Evolutionary conservation across 2,888 invertebrate species (phyloP), one percentile per base, ranked within the genome.

Genomic region (Brachycybe producta): DNA sequence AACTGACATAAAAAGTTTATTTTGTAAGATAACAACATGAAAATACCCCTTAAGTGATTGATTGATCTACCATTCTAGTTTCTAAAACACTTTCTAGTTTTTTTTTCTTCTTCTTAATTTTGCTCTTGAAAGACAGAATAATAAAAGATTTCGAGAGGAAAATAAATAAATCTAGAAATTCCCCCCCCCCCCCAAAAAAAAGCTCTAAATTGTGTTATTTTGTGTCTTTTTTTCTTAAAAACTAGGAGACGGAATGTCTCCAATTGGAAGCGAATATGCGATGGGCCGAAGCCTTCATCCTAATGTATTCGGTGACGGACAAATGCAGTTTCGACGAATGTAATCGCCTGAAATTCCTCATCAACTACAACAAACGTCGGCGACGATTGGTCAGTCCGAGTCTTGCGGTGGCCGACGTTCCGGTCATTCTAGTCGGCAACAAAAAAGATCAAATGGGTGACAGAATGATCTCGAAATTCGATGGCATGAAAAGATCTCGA

Each of bases 321-420:
- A 83, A 85, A 66, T 85, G 86, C 63, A 86, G 85, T 51, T 87
- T 87, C 65, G 84, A 85, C 65, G 84, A 85, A 64, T 84, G 83
- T 67, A 82, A 82, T 62, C 76, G 84, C 1, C 73, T 85, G 49
- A 84, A 84, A 67, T 85, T 84, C 65, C 75, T 83, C 51, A 83
- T 84, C 57, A 83, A 82, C 65, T 83, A 83, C 67, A 82, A 82
- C 65, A 83, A 82, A 64, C 67, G 80, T 40, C 70, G 80, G 57
- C 73, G 80, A 51, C 73, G 80, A 59, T 69, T 82, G 49, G 69
- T 67, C 53, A 70, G 28, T 40, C 7, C 47, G 41, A 23, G 32
- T 35, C 26, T 26, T 52, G 54, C 52, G 23, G 70, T 71, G 42
- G 65, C 75, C 39, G 82, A 83, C 54, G 77, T 80, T 1, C 84